Base-by-base conservation (phyloP, 2,888 invertebrate species). In the Oxystoma pomonae region DNA sequence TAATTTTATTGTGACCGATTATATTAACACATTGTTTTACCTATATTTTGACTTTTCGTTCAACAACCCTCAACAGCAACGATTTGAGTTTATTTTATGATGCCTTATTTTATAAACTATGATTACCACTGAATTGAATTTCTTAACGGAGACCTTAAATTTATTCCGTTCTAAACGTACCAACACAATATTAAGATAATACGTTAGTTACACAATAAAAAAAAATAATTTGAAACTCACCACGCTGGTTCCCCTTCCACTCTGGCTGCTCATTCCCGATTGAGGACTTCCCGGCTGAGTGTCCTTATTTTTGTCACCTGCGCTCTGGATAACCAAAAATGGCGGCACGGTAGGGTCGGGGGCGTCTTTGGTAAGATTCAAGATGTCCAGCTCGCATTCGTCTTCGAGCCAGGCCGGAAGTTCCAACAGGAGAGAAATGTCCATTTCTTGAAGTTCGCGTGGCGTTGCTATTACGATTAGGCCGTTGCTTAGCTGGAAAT, bases 371-470 rank as follows among this genome's bases (percentile, higher is more conserved):
- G 88, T 88, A 58, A 93, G 81, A 76, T 90, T 92, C 71, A 97
- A 85, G 72, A 98, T 90, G 81, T 99, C 98, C 76, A 97, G 90
- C 81, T 98, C 98, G 77, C 96, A 96, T 81, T 98, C 96, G 81
- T 98, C 97, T 81, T 96, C 95, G 64, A 96, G 86, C 97, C 98
- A 98, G 68, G 90, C 89, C 5, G 94, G 92, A 61, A 95, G 90
- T 74, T 95, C 92, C 55, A 99, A 83, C 21, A 99, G 83, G 57
- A 95, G 83, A 0, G 95, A 92, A 72, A 99, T 96, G 81, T 98
- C 98, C 87, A 99, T 90, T 83, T 99, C 99, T 77, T 98, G 96
- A 12, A 99, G 89, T 81, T 99, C 99, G 62, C 96, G 89, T 0
- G 96, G 76, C 56, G 98, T 99, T 3, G 98, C 94, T 70, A 99